Conservation (phyloP, 2,888 invertebrate species). For the Cloeon dipterum region DNA sequence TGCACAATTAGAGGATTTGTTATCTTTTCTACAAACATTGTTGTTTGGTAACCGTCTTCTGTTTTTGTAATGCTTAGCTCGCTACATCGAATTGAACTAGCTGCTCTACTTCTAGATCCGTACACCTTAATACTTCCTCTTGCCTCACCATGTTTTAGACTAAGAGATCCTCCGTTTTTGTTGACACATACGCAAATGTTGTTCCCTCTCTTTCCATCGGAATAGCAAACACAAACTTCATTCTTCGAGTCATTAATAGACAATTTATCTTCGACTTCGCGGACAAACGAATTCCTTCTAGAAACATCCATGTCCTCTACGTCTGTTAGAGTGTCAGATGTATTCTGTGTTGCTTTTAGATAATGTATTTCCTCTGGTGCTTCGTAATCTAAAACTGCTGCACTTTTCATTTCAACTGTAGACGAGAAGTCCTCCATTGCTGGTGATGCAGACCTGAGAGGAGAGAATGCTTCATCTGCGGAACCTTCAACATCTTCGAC, state of each 20-base stretch:
- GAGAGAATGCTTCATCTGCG: conserved; percentile 18
- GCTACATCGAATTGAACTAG: no score
- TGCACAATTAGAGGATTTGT: no score
- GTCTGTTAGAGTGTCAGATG: conserved; percentile 24
- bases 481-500: conserved; percentile 21
- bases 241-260: conserved; percentile 9
- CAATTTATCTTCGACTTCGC: not conserved
- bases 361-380: conserved; percentile 22
- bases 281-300: not conserved
- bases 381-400: conserved; percentile 20
- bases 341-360: conserved; percentile 22
- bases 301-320: conserved; percentile 22
- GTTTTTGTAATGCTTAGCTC: no score
- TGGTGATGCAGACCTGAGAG: conserved; percentile 15
- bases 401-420: conserved; percentile 21
- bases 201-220: not conserved
- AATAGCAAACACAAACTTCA: conserved; percentile 10
- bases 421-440: conserved; percentile 20
- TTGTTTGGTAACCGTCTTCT: no score
- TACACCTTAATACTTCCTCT: no score
- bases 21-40: no score
- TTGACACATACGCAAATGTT: conserved; percentile 3
- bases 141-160: no score
- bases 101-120: no score
- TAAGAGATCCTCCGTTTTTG: not conserved